These are phyloP conservation scores for Hirtodrosophila alboralis DNA, from an alignment of 2,888 invertebrate species.

Conservation along the genomic window DNA sequence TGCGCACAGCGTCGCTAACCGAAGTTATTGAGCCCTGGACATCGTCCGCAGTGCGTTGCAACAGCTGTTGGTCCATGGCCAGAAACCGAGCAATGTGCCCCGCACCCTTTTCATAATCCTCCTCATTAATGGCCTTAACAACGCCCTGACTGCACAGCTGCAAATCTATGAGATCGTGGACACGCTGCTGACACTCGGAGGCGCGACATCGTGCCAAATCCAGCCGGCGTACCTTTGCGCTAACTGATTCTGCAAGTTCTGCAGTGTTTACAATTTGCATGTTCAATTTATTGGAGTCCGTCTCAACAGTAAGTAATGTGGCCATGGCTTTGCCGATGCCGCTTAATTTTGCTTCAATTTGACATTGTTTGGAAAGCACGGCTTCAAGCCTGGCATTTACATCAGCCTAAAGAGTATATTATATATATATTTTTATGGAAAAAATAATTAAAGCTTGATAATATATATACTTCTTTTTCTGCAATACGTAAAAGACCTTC, in stretches of 20 bases:
- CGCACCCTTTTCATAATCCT: constrained; percentile 98
- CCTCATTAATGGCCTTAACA: constrained; percentile 94
- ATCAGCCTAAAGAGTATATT: constrained; percentile 85
- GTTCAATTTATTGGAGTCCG: constrained; percentile 92
- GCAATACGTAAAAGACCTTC: constrained; percentile 62
- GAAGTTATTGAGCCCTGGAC: constrained; percentile 86
- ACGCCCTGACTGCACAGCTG: constrained; percentile 99
- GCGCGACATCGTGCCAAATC: constrained; percentile 95
- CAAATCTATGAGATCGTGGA: constrained; percentile 96
- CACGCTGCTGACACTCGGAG: constrained; percentile 96
- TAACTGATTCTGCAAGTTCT: constrained; percentile 95
- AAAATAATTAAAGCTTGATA: constrained; percentile 1
- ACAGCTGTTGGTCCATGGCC: constrained; percentile 93
- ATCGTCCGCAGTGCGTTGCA: constrained; percentile 91
- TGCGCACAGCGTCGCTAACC: constrained; percentile 83
- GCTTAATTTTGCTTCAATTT: constrained; percentile 91
- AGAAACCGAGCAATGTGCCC: constrained; percentile 97
- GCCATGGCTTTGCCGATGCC: constrained; percentile 92
- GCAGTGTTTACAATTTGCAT: constrained; percentile 95
- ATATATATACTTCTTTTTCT: constrained; percentile 71
- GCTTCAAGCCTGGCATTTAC: constrained; percentile 89
- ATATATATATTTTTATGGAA: not conserved
- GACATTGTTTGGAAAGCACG: constrained; percentile 89
- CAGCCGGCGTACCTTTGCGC: constrained; percentile 96
- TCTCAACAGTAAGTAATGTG: constrained; percentile 90